A percentile compares a stretch with the other conserved stretches of the same genome.
Evolutionary conservation across 2,113 vertebrate genomes (phyloP).

Genomic region (Centropus bengalensis): DNA sequence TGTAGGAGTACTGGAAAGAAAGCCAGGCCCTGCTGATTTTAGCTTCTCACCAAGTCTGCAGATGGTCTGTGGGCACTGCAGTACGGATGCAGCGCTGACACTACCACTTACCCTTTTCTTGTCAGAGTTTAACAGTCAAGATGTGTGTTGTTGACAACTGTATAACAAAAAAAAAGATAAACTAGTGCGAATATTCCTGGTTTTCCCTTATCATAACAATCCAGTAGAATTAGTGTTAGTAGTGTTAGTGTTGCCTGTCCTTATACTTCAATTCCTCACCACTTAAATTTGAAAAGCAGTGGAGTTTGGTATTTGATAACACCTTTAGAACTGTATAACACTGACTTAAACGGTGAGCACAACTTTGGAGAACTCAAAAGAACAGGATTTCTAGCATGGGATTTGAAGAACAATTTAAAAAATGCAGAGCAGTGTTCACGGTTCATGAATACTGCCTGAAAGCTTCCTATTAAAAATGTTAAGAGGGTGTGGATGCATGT

Average conservation of each 20-base stretch:
- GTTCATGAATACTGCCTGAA: neutral
- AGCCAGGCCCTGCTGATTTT: neutral
- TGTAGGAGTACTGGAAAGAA: neutral
- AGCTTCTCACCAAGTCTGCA: neutral
- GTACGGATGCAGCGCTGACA: neutral
- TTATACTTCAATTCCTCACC: neutral
- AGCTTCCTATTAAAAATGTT: neutral
- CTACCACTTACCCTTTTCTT: neutral
- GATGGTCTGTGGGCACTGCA: neutral
- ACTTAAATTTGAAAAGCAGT: neutral
- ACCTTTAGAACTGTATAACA: neutral
- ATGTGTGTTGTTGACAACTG: neutral
- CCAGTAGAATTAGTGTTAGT: neutral
- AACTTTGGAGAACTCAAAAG: neutral
- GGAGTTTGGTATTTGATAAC: neutral
- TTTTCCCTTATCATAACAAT: neutral
- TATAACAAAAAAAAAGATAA: neutral
- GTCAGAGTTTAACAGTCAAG: neutral
- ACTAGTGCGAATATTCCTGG: neutral
- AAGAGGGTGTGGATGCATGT: neutral
- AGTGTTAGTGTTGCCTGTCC: neutral
- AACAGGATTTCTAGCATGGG: neutral
- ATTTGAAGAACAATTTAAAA: neutral
- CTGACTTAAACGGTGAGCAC: neutral
- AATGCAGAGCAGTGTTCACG: neutral